Conservation (phyloP, 2,888 invertebrate genomes). For the Erannis defoliaria region DNA sequence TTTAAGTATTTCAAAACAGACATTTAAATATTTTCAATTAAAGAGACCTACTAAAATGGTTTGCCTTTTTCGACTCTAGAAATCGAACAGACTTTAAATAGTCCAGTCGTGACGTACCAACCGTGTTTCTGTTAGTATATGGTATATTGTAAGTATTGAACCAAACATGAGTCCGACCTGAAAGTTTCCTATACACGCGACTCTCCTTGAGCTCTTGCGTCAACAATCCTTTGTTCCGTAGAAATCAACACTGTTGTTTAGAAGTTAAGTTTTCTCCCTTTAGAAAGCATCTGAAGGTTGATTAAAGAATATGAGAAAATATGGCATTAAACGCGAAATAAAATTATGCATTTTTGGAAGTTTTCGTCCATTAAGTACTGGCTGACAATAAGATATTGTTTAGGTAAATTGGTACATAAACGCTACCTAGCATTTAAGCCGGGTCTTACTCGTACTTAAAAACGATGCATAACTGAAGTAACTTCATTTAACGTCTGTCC, state of each 20-base stretch:
- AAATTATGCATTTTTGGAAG: background rate
- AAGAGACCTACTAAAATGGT: no score
- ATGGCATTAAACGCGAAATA: slow-evolving; percentile 34
- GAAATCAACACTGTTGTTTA: slow-evolving; percentile 58
- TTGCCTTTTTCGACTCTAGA: no score
- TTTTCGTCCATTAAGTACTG: background rate
- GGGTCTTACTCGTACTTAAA: no score
- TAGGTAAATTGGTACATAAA: no score
- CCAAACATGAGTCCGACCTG: slow-evolving; percentile 31
- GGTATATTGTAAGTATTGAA: background rate
- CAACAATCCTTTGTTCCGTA: slow-evolving; percentile 55
- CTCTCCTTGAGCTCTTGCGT: slow-evolving; percentile 52
- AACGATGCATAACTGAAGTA: no score
- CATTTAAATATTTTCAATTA: no score
- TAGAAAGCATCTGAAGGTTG: slow-evolving; percentile 57
- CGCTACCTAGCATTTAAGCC: no score
- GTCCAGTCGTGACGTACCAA: background rate
- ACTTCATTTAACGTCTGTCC: no score
- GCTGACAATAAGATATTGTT: no score
- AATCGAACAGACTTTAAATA: no score
- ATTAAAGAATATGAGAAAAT: slow-evolving; percentile 43
- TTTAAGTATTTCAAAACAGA: no score
- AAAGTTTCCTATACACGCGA: slow-evolving; percentile 54
- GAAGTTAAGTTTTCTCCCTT: slow-evolving; percentile 50
- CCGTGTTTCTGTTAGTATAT: background rate